phyloP scores from a whole-genome alignment of 2,888 invertebrate genomes.

The Halictus ligatus region DNA sequence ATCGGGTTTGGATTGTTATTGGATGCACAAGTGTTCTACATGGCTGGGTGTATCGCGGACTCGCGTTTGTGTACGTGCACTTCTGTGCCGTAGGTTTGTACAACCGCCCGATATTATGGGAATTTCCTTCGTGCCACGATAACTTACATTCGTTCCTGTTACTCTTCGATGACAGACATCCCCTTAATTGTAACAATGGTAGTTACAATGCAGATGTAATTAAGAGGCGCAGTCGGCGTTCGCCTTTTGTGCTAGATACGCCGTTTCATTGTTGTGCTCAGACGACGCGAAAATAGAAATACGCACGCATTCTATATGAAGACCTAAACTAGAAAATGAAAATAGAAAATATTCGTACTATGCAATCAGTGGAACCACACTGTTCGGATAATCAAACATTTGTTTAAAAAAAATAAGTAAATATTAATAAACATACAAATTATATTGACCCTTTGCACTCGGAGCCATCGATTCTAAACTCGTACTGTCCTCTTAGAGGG shows the following conservation, averaged over 20 bases:
- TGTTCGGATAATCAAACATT: too few species aligned
- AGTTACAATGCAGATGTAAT: constrained; percentile 19
- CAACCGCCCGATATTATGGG: constrained; percentile 16
- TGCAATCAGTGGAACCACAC: too few species aligned
- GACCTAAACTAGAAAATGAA: background rate
- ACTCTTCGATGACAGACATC: constrained; percentile 34
- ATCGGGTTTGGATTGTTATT: constrained; percentile 67
- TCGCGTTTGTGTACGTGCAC: constrained; percentile 29
- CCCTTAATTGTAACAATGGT: constrained; percentile 26
- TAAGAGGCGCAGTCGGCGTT: constrained; percentile 9
- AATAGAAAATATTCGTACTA: too few species aligned
- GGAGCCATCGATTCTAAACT: too few species aligned
- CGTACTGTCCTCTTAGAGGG: too few species aligned
- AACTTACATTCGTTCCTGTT: constrained; percentile 7
- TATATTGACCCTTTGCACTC: too few species aligned
- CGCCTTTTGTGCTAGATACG: background rate
- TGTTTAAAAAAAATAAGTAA: too few species aligned
- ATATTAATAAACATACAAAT: too few species aligned
- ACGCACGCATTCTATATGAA: background rate
- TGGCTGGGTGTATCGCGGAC: constrained; percentile 38
- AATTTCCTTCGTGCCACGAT: constrained; percentile 15
- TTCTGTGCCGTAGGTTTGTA: constrained; percentile 13
- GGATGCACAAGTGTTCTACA: constrained; percentile 65
- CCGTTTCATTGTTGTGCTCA: background rate
- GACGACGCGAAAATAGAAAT: background rate